Evolutionary conservation across 2,888 invertebrate genomes (phyloP).

Genomic region (Schrankia costaestrigalis): DNA sequence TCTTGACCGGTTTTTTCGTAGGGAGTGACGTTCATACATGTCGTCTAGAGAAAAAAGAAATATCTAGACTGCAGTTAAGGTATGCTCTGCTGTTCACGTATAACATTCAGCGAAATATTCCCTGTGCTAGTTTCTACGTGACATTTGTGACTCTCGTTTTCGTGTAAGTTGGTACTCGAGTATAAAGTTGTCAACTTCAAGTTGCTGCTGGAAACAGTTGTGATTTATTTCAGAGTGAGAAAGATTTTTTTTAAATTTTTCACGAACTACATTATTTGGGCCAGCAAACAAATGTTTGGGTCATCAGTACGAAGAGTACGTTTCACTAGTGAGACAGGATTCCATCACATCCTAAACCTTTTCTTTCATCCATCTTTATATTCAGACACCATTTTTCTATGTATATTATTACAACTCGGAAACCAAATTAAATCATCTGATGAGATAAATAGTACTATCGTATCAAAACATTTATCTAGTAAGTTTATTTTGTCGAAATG

Average conservation of each 20-base stretch:
- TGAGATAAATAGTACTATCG: conserved; percentile 12
- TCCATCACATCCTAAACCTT: no score
- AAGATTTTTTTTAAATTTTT: no score
- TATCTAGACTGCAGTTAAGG: neutral
- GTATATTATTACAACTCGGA: no score
- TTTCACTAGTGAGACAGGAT: no score
- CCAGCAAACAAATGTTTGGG: no score
- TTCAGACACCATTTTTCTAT: no score
- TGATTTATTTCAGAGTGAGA: conserved; percentile 15
- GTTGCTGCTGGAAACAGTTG: conserved; percentile 5
- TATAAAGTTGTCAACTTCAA: conserved; percentile 6
- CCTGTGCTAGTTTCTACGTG: conserved; percentile 6
- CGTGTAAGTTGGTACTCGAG: conserved; percentile 6
- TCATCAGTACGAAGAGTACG: no score
- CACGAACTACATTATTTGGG: no score
- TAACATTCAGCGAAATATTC: conserved; percentile 9
- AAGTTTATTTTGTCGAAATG: conserved; percentile 25
- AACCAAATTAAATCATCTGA: no score
- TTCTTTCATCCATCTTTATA: no score
- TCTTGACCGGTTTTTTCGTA: no score
- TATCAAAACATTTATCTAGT: conserved; percentile 27
- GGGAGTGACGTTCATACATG: no score
- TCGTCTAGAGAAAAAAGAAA: conserved; percentile 5
- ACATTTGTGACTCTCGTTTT: conserved; percentile 9
- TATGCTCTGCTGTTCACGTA: conserved; percentile 4